Evolutionary conservation across 2,113 vertebrate species (phyloP).

Genomic region (Kryptolebias marmoratus): DNA sequence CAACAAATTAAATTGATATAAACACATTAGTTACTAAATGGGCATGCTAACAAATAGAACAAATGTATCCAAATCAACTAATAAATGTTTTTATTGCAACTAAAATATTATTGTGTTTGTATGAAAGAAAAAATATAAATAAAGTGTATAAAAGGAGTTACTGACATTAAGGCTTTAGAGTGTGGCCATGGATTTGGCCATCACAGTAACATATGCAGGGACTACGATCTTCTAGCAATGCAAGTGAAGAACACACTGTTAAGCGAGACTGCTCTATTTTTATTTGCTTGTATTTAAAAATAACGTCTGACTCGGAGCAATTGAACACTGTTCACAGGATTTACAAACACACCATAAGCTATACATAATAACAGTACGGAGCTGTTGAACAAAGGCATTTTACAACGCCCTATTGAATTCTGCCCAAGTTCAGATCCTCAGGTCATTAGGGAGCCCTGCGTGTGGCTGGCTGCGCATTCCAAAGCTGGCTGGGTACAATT

Average conservation of each 20-base stretch:
- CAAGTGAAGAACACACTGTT: constrained; percentile 52
- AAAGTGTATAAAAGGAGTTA: too few relatives aligned
- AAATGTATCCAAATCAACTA: too few relatives aligned
- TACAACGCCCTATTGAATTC: constrained; percentile 65
- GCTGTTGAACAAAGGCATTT: constrained; percentile 68
- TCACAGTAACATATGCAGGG: constrained; percentile 51
- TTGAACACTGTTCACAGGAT: constrained; percentile 69
- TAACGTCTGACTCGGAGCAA: constrained; percentile 57
- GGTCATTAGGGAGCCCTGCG: constrained; percentile 71
- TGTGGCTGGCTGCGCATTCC: constrained; percentile 68
- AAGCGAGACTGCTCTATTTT: constrained; percentile 44
- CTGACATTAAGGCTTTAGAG: too few relatives aligned
- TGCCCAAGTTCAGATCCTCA: constrained; percentile 55
- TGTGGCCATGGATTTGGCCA: too few relatives aligned
- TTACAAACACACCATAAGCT: constrained; percentile 61
- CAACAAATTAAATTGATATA: too few relatives aligned
- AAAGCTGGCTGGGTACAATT: constrained; percentile 57
- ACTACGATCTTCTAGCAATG: constrained; percentile 37
- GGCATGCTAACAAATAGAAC: too few relatives aligned
- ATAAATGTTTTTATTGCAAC: too few relatives aligned
- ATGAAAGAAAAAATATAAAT: too few relatives aligned
- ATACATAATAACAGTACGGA: constrained; percentile 53
- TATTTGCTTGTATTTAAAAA: constrained; percentile 68
- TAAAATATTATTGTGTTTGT: too few relatives aligned
- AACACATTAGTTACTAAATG: too few relatives aligned